A percentile compares a stretch with the other conserved stretches of the same genome.
phyloP scores from a whole-genome alignment of 2,888 invertebrate species.

The Alloplasta piceator region DNA sequence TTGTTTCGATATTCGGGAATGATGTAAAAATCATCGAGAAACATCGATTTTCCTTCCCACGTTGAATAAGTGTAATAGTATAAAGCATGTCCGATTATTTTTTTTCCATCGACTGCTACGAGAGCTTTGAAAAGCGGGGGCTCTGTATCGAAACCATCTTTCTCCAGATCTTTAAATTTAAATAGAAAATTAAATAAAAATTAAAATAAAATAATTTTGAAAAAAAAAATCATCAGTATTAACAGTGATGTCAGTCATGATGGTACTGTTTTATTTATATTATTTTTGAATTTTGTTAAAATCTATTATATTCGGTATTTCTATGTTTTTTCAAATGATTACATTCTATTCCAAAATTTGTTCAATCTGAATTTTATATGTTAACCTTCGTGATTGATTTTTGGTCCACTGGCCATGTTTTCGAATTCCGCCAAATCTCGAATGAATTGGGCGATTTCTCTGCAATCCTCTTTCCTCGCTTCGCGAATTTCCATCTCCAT shows the following conservation, averaged over 20 bases:
- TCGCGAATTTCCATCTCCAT: slow-evolving; percentile 70
- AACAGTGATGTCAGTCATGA: not conserved
- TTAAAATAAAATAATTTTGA: no score
- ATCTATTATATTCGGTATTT: no score
- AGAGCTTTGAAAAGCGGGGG: slow-evolving; percentile 89
- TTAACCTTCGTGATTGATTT: slow-evolving; percentile 87
- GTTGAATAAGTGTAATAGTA: slow-evolving; percentile 94
- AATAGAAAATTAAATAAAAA: no score
- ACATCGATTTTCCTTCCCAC: slow-evolving; percentile 91
- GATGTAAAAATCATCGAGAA: slow-evolving; percentile 95
- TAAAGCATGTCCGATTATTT: slow-evolving; percentile 90
- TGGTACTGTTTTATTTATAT: not conserved
- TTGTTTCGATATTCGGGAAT: slow-evolving; percentile 86
- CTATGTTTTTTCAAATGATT: not conserved
- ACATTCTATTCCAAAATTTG: not conserved
- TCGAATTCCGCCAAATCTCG: slow-evolving; percentile 92
- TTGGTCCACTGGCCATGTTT: slow-evolving; percentile 89
- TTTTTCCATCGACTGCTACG: slow-evolving; percentile 86
- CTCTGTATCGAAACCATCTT: slow-evolving; percentile 88
- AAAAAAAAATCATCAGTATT: not conserved
- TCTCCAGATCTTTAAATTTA: slow-evolving; percentile 85
- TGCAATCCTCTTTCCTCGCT: slow-evolving; percentile 76
- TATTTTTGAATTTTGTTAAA: not conserved
- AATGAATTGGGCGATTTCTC: slow-evolving; percentile 72
- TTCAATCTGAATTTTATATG: slow-evolving; percentile 19